Percentiles rank a stretch among this genome's conserved stretches.
These are phyloP conservation scores for Colletes collaris DNA, from an alignment of 2,888 invertebrate species.

Conservation along the genomic window DNA sequence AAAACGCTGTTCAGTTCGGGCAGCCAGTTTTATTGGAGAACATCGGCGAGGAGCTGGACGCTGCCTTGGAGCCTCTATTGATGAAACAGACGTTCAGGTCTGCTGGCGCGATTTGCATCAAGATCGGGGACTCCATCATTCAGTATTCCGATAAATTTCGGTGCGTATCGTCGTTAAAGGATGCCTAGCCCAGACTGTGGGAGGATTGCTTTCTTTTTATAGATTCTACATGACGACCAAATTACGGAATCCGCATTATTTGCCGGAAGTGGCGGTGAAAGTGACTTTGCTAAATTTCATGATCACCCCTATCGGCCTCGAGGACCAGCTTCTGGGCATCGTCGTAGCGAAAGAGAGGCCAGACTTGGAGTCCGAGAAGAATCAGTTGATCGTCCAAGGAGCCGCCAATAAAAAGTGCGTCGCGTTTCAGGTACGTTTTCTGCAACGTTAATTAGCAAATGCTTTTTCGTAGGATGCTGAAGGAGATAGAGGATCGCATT, in stretches of 20 bases:
- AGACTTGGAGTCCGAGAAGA: slow-evolving; percentile 95
- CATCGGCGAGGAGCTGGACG: slow-evolving; percentile 95
- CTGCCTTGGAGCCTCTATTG: slow-evolving; percentile 94
- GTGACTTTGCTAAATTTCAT: slow-evolving; percentile 97
- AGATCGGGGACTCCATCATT: slow-evolving; percentile 94
- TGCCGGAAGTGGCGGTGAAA: slow-evolving; percentile 97
- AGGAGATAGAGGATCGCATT: slow-evolving; percentile 96
- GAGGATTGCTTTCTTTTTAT: slow-evolving; percentile 46
- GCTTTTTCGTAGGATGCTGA: slow-evolving; percentile 85
- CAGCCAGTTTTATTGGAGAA: slow-evolving; percentile 95
- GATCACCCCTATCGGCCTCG: slow-evolving; percentile 94
- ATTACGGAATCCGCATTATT: slow-evolving; percentile 95
- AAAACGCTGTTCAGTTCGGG: slow-evolving; percentile 94
- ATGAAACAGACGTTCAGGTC: slow-evolving; percentile 95
- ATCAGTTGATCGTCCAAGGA: slow-evolving; percentile 93
- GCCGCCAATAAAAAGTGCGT: slow-evolving; percentile 90
- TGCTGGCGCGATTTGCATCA: slow-evolving; percentile 92
- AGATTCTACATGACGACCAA: slow-evolving; percentile 97
- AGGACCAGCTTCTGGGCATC: slow-evolving; percentile 95
- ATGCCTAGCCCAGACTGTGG: too few species aligned
- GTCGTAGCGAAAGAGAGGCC: slow-evolving; percentile 97
- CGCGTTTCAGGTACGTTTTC: neutral
- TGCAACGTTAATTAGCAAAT: neutral
- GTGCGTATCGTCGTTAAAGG: slow-evolving; percentile 79
- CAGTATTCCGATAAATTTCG: slow-evolving; percentile 94